phyloP scores from a whole-genome alignment of 30 jellyfish, hydroid and myxozoan species.

The Nemopilema nomurai region DNA sequence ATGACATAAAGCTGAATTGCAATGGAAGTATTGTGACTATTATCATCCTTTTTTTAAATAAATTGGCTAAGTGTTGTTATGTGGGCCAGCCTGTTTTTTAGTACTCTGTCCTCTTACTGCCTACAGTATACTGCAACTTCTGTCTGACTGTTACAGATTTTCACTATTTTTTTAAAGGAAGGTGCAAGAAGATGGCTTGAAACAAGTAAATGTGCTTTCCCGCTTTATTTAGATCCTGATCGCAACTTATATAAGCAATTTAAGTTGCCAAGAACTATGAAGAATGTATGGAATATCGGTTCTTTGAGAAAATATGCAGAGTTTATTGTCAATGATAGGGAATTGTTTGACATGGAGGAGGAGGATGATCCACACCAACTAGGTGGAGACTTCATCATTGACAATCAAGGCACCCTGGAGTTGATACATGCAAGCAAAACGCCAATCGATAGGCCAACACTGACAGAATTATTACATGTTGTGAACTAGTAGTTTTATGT shows the following conservation, averaged over 20 bases:
- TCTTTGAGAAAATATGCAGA: constrained; percentile 74
- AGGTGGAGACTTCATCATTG: constrained; percentile 84
- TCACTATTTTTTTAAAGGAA: constrained; percentile 18
- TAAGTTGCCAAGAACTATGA: constrained; percentile 59
- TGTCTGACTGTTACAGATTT: not conserved
- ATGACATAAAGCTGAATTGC: too few species aligned
- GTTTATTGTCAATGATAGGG: constrained; percentile 53
- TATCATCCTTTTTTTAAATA: too few species aligned
- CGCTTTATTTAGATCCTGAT: constrained; percentile 61
- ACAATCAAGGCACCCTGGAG: constrained; percentile 31
- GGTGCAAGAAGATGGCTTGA: constrained; percentile 68
- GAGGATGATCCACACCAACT: constrained; percentile 94
- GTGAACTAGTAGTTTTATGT: not conserved
- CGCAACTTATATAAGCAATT: constrained; percentile 70
- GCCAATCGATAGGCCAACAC: constrained; percentile 79
- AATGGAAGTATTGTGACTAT: too few species aligned
- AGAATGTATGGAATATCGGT: constrained; percentile 67
- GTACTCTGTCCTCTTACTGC: not conserved
- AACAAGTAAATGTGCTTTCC: constrained; percentile 66
- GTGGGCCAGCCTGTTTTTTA: too few species aligned
- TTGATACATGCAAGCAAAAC: constrained; percentile 64
- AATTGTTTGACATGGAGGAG: constrained; percentile 60
- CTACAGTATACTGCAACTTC: not conserved
- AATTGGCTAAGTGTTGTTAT: too few species aligned
- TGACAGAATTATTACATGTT: constrained; percentile 6